Conservation (phyloP, 2,113 vertebrate genomes). For the Podilymbus podiceps region DNA sequence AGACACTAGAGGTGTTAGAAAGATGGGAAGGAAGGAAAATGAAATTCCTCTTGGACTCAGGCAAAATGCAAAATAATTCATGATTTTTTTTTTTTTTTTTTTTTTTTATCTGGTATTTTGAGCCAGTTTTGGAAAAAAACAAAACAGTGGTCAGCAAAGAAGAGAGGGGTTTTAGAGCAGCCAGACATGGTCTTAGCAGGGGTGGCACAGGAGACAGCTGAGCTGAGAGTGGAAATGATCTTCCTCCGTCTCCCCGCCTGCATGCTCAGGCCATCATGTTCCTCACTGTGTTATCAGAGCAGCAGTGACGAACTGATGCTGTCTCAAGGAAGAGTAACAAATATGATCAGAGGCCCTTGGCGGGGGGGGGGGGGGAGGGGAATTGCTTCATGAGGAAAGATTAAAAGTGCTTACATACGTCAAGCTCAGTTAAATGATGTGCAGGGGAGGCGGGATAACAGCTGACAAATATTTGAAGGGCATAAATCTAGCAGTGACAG, state of each 20-base stretch:
- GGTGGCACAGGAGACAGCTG: rapidly evolving
- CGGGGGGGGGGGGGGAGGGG: not conserved
- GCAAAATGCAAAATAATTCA: not conserved
- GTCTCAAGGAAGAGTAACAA: conserved; percentile 35
- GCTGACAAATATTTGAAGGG: conserved; percentile 51
- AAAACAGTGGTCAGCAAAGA: not conserved
- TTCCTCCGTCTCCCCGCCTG: not conserved
- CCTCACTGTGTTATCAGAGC: not conserved
- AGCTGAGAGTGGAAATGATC: not conserved
- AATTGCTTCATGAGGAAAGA: conserved; percentile 38
- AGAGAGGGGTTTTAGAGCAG: not conserved
- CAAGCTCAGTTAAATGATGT: conserved; percentile 27
- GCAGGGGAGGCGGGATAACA: conserved; percentile 16
- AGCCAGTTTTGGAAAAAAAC: not conserved
- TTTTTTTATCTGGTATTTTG: too few species aligned
- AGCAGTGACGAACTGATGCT: not conserved
- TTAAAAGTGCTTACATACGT: conserved; percentile 24
- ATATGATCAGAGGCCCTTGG: conserved; percentile 8
- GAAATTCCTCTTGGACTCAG: not conserved
- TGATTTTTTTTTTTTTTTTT: too few species aligned
- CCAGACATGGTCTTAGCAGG: not conserved
- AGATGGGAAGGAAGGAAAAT: conserved; percentile 33
- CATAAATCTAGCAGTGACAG: conserved; percentile 15
- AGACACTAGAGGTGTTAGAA: conserved; percentile 31
- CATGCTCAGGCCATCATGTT: not conserved